phyloP scores from a whole-genome alignment of 2,888 invertebrate genomes.

The Cecidostiba fungosa region DNA sequence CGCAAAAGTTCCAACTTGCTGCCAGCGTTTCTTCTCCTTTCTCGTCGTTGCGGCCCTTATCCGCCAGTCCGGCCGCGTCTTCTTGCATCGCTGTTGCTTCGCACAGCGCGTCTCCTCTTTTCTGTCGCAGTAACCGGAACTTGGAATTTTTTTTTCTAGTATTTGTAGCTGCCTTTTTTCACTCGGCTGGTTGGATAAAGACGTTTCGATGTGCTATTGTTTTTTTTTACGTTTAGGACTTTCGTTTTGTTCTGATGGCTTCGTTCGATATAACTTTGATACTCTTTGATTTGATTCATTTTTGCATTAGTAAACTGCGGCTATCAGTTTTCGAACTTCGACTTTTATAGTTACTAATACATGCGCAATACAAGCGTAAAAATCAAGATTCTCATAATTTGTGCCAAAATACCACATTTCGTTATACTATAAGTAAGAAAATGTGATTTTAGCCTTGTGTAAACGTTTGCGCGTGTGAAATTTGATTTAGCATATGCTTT shows the following conservation, averaged over 20 bases:
- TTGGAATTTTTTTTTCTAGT: conserved; percentile 36
- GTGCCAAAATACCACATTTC: too few relatives aligned
- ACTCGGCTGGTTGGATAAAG: neutral
- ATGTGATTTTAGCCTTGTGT: too few relatives aligned
- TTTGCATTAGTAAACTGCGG: too few relatives aligned
- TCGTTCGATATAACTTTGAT: conserved; percentile 1
- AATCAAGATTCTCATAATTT: too few relatives aligned
- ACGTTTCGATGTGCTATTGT: neutral
- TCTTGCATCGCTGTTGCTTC: neutral
- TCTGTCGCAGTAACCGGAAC: conserved; percentile 26
- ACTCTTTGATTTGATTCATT: neutral
- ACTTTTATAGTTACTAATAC: too few relatives aligned
- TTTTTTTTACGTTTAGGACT: neutral
- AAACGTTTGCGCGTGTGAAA: too few relatives aligned
- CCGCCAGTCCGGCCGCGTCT: conserved; percentile 39
- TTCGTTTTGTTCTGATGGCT: neutral
- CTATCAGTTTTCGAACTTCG: too few relatives aligned
- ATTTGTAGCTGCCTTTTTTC: neutral
- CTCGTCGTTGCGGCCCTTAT: conserved; percentile 27
- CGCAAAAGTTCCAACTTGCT: conserved; percentile 38
- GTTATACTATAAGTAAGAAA: too few relatives aligned
- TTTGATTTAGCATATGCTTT: too few relatives aligned
- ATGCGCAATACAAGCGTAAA: too few relatives aligned
- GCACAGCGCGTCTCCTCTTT: neutral
- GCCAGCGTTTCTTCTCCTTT: neutral